A percentile compares a stretch with the other conserved stretches of the same genome.
Evolutionary conservation across 2,888 invertebrate genomes (phyloP).

Genomic region (Drosophila rellima): DNA sequence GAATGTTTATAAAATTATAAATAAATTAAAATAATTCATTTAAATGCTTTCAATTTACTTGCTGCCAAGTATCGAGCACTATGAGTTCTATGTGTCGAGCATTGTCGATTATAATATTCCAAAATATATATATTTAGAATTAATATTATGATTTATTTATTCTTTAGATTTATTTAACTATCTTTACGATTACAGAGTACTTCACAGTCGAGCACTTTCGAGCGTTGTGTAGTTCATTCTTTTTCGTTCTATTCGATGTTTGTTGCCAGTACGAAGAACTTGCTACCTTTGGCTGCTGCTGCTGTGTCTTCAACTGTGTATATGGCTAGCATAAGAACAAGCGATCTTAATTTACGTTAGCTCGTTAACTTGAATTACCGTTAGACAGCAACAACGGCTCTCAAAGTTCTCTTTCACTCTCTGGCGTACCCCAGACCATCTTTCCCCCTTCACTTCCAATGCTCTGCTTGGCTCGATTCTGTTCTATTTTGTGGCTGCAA

Average conservation of each 20-base stretch:
- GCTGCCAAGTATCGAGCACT: too few relatives aligned
- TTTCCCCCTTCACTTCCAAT: neutral
- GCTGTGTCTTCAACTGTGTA: conserved; percentile 32
- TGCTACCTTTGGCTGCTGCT: conserved; percentile 46
- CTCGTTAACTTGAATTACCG: conserved; percentile 80
- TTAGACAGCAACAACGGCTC: conserved; percentile 50
- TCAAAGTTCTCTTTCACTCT: conserved; percentile 65
- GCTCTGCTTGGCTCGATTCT: conserved; percentile 10
- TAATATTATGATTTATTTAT: too few relatives aligned
- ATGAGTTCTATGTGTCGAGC: too few relatives aligned
- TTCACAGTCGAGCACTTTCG: neutral
- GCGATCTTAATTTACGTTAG: conserved; percentile 82
- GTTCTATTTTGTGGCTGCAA: conserved; percentile 56
- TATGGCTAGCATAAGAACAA: conserved; percentile 57
- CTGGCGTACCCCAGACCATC: conserved; percentile 19
- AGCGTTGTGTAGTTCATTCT: neutral
- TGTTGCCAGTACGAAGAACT: conserved; percentile 41
- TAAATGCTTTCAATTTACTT: too few relatives aligned
- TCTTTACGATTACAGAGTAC: neutral
- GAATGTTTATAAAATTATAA: too few relatives aligned
- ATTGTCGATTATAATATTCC: too few relatives aligned
- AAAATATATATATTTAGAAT: too few relatives aligned
- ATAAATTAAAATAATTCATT: too few relatives aligned
- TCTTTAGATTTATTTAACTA: too few relatives aligned
- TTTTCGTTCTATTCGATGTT: conserved; percentile 4